Base-by-base conservation (phyloP, 2,888 invertebrate species). In the Hybos culiciformis region DNA sequence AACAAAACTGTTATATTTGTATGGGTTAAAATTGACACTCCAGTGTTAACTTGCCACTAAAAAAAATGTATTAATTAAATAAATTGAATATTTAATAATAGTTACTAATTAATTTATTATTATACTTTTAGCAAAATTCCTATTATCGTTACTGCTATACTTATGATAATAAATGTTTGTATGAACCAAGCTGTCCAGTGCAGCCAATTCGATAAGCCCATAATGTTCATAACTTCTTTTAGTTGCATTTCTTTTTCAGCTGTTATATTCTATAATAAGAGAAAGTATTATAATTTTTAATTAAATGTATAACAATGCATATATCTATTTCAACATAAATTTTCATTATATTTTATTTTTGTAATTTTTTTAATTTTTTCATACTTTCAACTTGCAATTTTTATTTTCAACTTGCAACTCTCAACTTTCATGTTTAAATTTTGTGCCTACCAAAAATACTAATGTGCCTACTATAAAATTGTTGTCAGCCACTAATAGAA, bases 181-280 rank as follows among this genome's bases (percentile, higher is more conserved):
- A 78, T 68, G 62, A 86, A 88, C 86, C 90, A 90, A 2, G 87
- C 85, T 0, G 73, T 60, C 88, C 91, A 91, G 55, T 90, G 82
- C 50, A 88, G 66, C 80, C 84, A 86, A 42, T 80, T 80, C 24
- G 78, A 74, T 21, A 92, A 66, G 3, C 92, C 92, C 82, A 90
- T 88, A 66, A 91, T 85, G 70, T 87, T 88, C 85, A 91, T 83
- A 1, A 86, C 78, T 71, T 91, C 91, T 81, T 90, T 64, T 3
- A 78, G 56, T 43, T 72, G 70, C 42, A 69, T 67, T 52, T 80
- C 78, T 56, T 78, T 79, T 55, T 79, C 79, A 34, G 68, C 63
- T 1, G 75, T 71, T 19, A 79, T 59, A 39, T 57, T 58, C 57
- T 60, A 44, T 3, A 48, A 50, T 12, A 31, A 11, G 36, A 2